Base-by-base conservation (phyloP, 2,888 invertebrate genomes). In the Allacma fusca region DNA sequence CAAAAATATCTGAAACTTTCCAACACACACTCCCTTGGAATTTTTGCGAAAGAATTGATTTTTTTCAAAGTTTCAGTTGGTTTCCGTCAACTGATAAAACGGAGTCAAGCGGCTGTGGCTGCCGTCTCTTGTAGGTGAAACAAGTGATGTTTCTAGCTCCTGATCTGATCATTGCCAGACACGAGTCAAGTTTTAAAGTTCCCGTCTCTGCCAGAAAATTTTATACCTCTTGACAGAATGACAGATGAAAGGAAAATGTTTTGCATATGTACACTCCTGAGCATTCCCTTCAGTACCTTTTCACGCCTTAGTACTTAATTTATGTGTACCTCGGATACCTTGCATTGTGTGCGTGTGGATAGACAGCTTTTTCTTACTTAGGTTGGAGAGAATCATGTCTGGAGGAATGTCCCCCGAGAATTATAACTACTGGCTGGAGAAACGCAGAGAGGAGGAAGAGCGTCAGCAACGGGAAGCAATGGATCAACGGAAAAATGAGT, bases 371-470 rank as follows among this genome's bases (percentile, higher is more conserved):
- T 7, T 24, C 7, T 19, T 12, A 19, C 19, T 19, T 62, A 73
- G 73, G 19, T 23, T 73, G 40, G 73, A 73, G 73, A 21, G 19
- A 21, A 29, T 73, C 12, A 62, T 62, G 62, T 1, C 24, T 75
- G 65, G 67, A 13, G 75, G 75, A 7, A 28, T 75, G 75, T 75
- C 75, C 0, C 28, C 67, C 16, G 75, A 75, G 67, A 65, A 75
- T 26, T 68, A 69, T 23, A 13, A 40, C 21, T 76, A 64, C 19
- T 71, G 67, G 70, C 28, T 76, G 26, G 43, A 76, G 29, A 70
- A 69, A 23, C 57, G 62, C 13, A 57, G 40, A 24, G 69, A 76
- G 24, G 70, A 76, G 44, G 70, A 69, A 26, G 44, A 50, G 43
- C 24, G 40, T 34, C 67, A 50, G 9, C n/a, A 24, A 12, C 23